Evolutionary conservation across 2,888 invertebrate species (phyloP).

Genomic region (Noctua comes): DNA sequence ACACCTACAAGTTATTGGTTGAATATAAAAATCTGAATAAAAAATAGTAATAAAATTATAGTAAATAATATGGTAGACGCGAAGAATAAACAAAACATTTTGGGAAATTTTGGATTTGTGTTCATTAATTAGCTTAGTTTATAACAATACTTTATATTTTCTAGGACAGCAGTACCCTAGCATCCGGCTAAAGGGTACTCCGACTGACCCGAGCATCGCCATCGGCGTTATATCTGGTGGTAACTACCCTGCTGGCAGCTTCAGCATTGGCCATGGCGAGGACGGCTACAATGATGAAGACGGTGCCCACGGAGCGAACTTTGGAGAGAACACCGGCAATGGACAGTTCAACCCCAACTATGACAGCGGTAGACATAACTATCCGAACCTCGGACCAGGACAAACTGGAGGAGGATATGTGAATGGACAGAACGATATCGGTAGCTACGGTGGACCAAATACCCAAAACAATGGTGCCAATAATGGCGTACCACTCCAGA

Average conservation of each 20-base stretch:
- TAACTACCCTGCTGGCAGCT: slow-evolving; percentile 35
- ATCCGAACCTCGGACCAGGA: slow-evolving; percentile 7
- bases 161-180: slow-evolving; percentile 35
- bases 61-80: too few species aligned
- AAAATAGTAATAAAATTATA: too few species aligned
- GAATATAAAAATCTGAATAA: too few species aligned
- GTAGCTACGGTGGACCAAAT: slow-evolving; percentile 11
- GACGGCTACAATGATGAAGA: not conserved
- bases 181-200: slow-evolving; percentile 22
- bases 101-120: not conserved
- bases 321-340: slow-evolving; percentile 12
- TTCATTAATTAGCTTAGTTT: not conserved
- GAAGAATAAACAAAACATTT: too few species aligned
- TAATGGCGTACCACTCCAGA: slow-evolving; percentile 15
- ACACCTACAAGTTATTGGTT: too few species aligned
- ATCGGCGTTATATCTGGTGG: slow-evolving; percentile 37
- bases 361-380: not conserved
- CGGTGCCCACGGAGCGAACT: slow-evolving; percentile 10
- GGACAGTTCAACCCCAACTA: slow-evolving; percentile 7
- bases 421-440: slow-evolving; percentile 32
- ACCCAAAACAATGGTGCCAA: slow-evolving; percentile 10
- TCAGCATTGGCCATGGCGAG: slow-evolving; percentile 45
- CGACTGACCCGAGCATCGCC: slow-evolving; percentile 34
- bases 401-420: slow-evolving; percentile 15
- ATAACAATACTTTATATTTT: slow-evolving; percentile 5